Evolutionary conservation across 2,113 vertebrate species (phyloP), one percentile per base, ranked within the genome.

Genomic region (Andinoacara biseriatus): DNA sequence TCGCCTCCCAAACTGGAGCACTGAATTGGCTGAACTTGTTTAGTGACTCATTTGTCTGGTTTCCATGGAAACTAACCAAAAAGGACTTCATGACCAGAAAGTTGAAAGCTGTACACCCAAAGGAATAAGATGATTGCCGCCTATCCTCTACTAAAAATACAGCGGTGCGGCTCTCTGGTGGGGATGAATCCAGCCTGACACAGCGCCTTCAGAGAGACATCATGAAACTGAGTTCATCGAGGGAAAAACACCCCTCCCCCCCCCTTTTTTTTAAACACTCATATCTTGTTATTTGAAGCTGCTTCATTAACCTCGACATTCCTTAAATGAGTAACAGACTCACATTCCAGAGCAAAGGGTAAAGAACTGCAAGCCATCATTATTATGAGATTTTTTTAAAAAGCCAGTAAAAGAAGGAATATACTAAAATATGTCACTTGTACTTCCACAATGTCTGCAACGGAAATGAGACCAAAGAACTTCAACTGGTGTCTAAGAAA

Each of bases 21-120:
- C 82, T 82, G 80, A 85, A 78, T 87, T 80, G 80, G 80, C 83
- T 77, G 76, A 86, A 88, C 83, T 65, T 52, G 62, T 57, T 43
- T 43, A 56, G 62, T 94, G 93, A 92, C 88, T 94, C 93, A 93
- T 85, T 80, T 43, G 89, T 94, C 92, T 92, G 91, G 88, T 94
- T 91, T 90, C 90, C 24, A 29, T 90, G 92, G 94, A 86, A 89
- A 94, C 85, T 38, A 26, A 87, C 81, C 80, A n/a, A 63, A 63
- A 91, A 82, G 46, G 85, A 88, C 86, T 81, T 60, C 5, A 82
- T 88, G 90, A 85, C 82, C 87, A 84, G 69, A 86, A 89, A 86
- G 80, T 79, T 33, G 24, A 58, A 77, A 77, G 69, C 74, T 26
- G 10, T 22, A 86, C 63, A 76, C 74, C 83, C 89, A 79, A 17